These are phyloP conservation scores for Ormia ochracea DNA, from an alignment of 2,888 invertebrate species.

Conservation along the genomic window DNA sequence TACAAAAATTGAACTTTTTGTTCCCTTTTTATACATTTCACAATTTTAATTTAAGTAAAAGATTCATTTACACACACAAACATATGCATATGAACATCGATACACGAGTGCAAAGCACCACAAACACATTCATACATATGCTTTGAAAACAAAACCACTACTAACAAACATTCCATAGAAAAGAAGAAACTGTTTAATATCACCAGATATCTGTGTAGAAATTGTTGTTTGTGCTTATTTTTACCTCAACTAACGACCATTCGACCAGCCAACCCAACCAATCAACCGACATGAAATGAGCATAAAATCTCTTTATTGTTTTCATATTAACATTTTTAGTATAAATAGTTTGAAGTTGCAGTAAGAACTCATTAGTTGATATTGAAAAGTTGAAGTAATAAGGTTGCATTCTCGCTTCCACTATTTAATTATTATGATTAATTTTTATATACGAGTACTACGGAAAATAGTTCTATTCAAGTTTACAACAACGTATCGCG, in stretches of 20 bases:
- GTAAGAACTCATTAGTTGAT: constrained; percentile 55
- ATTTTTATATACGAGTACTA: too few relatives aligned
- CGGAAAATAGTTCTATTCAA: not conserved
- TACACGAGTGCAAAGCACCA: constrained; percentile 2
- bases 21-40: constrained; percentile 28
- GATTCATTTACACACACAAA: constrained; percentile 8
- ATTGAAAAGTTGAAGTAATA: constrained; percentile 45
- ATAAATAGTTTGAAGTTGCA: constrained; percentile 57
- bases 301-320: constrained; percentile 23
- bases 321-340: constrained; percentile 27
- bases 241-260: constrained; percentile 36
- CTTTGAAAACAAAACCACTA: not conserved
- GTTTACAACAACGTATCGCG: not conserved
- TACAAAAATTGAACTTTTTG: constrained; percentile 42
- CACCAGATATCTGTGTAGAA: constrained; percentile 22
- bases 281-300: constrained; percentile 10
- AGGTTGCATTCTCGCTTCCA: constrained; percentile 17
- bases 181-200: constrained; percentile 28
- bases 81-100: constrained; percentile 1
- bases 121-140: not conserved
- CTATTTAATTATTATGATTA: not conserved
- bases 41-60: constrained; percentile 21
- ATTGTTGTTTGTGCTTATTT: constrained; percentile 44
- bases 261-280: constrained; percentile 18
- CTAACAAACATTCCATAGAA: constrained; percentile 6